Percentiles rank a stretch among this genome's conserved stretches.
Conservation (phyloP, 2,797 vertebrate species). For the Peromyscus attwateri region DNA sequence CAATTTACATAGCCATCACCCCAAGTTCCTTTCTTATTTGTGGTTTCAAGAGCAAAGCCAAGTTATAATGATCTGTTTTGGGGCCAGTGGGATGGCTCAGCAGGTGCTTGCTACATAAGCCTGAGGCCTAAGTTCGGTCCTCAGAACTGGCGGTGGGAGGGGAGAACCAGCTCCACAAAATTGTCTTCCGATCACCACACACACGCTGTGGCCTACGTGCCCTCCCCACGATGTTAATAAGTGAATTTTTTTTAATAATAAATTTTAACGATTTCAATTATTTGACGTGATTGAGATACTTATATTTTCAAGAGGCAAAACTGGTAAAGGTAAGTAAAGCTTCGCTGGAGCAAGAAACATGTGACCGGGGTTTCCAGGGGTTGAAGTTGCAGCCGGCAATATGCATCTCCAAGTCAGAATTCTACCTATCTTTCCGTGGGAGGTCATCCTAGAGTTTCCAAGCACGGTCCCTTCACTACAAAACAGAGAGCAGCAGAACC, state of each 20-base stretch:
- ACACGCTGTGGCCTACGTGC: too few relatives aligned
- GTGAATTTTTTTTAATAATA: background rate
- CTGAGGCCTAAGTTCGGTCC: background rate
- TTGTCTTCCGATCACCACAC: background rate
- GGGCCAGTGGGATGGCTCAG: background rate
- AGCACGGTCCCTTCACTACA: too few relatives aligned
- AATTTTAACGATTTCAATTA: background rate
- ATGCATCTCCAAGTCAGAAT: background rate
- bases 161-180: background rate
- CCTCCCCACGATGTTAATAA: background rate
- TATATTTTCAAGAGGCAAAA: background rate
- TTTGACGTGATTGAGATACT: background rate
- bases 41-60: slow-evolving; percentile 25
- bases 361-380: background rate
- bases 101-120: background rate
- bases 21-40: background rate
- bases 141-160: background rate
- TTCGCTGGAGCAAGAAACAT: background rate
- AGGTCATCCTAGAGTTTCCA: background rate
- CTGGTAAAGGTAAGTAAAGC: background rate
- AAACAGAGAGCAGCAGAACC: background rate
- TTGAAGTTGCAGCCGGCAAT: background rate
- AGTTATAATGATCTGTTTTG: background rate
- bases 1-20: background rate
- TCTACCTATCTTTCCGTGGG: background rate